Evolutionary conservation across 1,140 invertebrate genomes (phyloP).

Genomic region (Eumeta japonica): DNA sequence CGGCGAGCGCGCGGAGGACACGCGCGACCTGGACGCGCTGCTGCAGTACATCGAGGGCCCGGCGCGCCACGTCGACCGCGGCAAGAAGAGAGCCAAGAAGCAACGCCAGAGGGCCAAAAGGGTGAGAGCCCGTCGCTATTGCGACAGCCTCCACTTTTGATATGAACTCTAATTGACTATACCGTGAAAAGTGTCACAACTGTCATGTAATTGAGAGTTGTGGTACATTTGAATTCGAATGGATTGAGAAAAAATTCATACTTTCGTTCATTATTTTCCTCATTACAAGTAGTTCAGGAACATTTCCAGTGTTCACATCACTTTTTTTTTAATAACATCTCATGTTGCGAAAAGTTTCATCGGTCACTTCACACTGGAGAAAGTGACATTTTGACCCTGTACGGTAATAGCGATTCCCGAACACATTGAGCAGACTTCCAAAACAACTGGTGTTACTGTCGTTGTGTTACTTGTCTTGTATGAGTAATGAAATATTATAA

Average conservation of each 20-base stretch:
- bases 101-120: conserved; percentile 43
- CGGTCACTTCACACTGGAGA: too few relatives aligned
- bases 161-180: not conserved
- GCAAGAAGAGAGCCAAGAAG: conserved; percentile 52
- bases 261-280: too few relatives aligned
- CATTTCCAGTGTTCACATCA: too few relatives aligned
- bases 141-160: not conserved
- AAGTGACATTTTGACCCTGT: not conserved
- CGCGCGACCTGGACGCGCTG: conserved; percentile 44
- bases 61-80: conserved; percentile 35
- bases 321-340: too few relatives aligned
- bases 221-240: not conserved
- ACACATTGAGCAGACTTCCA: too few relatives aligned
- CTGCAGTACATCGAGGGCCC: conserved; percentile 54
- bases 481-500: too few relatives aligned
- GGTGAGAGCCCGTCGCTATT: conserved; percentile 19
- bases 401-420: not conserved
- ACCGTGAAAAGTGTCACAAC: not conserved
- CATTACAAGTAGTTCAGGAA: too few relatives aligned
- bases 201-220: not conserved
- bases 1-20: conserved; percentile 27
- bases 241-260: too few relatives aligned
- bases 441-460: too few relatives aligned
- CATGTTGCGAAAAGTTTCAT: too few relatives aligned
- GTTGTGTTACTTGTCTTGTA: too few relatives aligned